These are phyloP conservation scores for Oryzias celebensis DNA, from an alignment of 2,113 vertebrate genomes.

Conservation along the genomic window DNA sequence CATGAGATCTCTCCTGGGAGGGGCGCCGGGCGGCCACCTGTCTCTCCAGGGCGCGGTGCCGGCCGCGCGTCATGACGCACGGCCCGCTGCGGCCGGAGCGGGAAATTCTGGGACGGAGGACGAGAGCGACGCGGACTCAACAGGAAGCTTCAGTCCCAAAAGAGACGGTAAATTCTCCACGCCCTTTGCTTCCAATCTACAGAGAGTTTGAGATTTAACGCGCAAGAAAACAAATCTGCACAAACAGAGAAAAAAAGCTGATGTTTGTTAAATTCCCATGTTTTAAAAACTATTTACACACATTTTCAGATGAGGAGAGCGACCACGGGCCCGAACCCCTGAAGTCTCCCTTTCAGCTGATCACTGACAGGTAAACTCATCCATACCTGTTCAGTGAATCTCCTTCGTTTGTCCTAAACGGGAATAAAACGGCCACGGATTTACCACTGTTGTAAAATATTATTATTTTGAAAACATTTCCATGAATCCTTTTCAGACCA, in stretches of 20 bases:
- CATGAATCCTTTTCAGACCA: no score
- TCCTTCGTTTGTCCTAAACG: slow-evolving; percentile 26
- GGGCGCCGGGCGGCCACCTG: slow-evolving; percentile 81
- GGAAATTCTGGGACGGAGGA: slow-evolving; percentile 80
- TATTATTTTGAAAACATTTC: no score
- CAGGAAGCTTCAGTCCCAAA: slow-evolving; percentile 87
- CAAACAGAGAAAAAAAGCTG: not conserved
- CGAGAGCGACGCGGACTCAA: slow-evolving; percentile 85
- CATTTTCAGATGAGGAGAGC: slow-evolving; percentile 84
- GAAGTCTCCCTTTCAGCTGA: slow-evolving; percentile 90
- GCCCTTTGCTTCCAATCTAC: not conserved
- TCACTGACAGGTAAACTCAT: slow-evolving; percentile 88
- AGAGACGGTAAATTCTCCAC: slow-evolving; percentile 82
- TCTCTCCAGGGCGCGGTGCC: slow-evolving; percentile 80
- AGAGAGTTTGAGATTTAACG: not conserved
- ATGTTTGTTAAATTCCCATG: not conserved
- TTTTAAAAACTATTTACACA: not conserved
- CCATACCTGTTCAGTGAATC: slow-evolving; percentile 24
- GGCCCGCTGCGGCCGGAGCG: slow-evolving; percentile 66
- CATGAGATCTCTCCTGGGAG: slow-evolving; percentile 91
- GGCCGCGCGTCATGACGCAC: slow-evolving; percentile 73
- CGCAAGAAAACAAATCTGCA: not conserved
- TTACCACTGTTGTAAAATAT: no score
- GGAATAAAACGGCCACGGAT: no score
- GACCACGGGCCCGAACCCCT: slow-evolving; percentile 86